Conservation (phyloP, 2,888 invertebrate genomes). For the Drosophila ustulata region DNA sequence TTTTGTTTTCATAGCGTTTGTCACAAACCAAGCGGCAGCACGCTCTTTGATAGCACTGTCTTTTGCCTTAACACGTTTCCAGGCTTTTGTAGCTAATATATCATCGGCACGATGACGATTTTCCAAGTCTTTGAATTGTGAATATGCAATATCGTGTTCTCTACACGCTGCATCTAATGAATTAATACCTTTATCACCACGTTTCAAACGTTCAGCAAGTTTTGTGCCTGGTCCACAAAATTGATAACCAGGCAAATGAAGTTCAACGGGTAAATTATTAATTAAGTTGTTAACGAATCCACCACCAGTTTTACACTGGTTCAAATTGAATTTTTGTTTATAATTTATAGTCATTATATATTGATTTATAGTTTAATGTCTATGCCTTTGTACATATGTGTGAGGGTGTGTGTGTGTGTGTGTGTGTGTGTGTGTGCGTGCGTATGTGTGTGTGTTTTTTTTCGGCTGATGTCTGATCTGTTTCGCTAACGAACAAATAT, state of each 20-base stretch:
- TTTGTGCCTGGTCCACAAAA: slow-evolving; percentile 73
- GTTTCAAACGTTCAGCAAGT: slow-evolving; percentile 57
- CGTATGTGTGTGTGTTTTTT: no score
- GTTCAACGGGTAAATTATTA: slow-evolving; percentile 56
- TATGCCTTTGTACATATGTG: neutral
- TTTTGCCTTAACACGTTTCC: slow-evolving; percentile 22
- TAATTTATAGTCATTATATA: slow-evolving; percentile 6
- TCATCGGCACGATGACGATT: slow-evolving; percentile 18
- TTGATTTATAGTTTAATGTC: neutral
- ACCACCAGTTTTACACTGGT: slow-evolving; percentile 18
- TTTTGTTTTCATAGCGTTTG: slow-evolving; percentile 34
- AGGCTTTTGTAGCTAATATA: slow-evolving; percentile 19
- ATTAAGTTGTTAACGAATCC: slow-evolving; percentile 44
- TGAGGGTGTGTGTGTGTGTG: no score
- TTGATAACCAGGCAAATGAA: slow-evolving; percentile 66
- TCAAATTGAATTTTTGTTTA: slow-evolving; percentile 4
- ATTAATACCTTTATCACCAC: slow-evolving; percentile 43
- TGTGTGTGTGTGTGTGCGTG: no score
- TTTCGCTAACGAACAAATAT: neutral
- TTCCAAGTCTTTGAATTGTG: slow-evolving; percentile 22
- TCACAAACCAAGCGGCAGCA: slow-evolving; percentile 26
- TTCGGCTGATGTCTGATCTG: neutral
- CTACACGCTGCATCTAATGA: slow-evolving; percentile 28
- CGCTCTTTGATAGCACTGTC: slow-evolving; percentile 14
- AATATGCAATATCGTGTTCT: slow-evolving; percentile 26